Base-by-base conservation (phyloP, 2,888 invertebrate species). In the Parascotia fuliginaria region DNA sequence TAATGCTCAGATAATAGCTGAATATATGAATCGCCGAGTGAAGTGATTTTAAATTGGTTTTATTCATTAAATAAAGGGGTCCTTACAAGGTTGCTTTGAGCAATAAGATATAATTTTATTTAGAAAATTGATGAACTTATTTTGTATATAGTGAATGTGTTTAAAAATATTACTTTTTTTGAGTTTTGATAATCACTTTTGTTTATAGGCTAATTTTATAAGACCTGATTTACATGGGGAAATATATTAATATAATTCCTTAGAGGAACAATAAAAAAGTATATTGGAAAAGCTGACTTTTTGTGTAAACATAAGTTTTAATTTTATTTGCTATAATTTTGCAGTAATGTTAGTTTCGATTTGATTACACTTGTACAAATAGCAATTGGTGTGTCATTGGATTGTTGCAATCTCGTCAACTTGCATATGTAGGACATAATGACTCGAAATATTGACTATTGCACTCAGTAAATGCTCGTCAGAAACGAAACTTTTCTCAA, bases 41-140 rank as follows among this genome's bases (percentile, higher is more conserved):
- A 62, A 48, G 52, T 59, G 53, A 55, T 65, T 68, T 70, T 54
- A 66, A 62, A 66, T 59, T 70, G 59, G 58, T 66, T 70, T 65
- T 54, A 58, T 31, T 31, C 13, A 29, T 55, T 53, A 55, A n/a
- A 43, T 53, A 55, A 42, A 53, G 56, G 61, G 51, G 50, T 46
- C 55, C 50, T 51, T 53, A 48, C 31, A 28, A 49, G 47, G n/a
- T 60, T 65, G 55, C 42, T 50, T 14, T 55, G 33, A 57, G 52
- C 38, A 36, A 52, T 56, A 60, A 45, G 28, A 33, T 40, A 19
- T 34, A 24, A 7, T 52, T 29, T 38, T n/a, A 38, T 52, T 46
- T 27, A 19, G 27, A 14, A 46, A 58, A 55, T 42, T 55, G 45
- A 56, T 52, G 27, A 50, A 53, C 50, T 52, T 49, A 52, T 54